Percentiles rank a stretch among this genome's conserved stretches.
Evolutionary conservation across 2,113 vertebrate genomes (phyloP).

Genomic region (Astatotilapia flaviijosephi): DNA sequence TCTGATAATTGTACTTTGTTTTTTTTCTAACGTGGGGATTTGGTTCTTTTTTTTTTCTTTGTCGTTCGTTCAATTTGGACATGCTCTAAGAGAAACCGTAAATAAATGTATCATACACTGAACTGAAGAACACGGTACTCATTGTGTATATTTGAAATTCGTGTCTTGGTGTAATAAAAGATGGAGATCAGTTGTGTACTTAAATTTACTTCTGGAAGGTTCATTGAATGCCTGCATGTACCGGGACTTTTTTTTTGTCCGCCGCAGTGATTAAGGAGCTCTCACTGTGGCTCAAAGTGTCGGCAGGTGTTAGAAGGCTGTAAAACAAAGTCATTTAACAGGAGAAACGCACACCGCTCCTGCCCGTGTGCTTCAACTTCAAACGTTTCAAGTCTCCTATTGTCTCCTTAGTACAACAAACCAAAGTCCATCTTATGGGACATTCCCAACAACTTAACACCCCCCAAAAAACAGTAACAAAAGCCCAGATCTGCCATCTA

Average conservation of each 20-base stretch:
- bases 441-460: constrained; percentile 34
- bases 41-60: constrained; percentile 43
- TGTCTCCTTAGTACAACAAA: constrained; percentile 24
- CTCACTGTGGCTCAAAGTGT: background rate
- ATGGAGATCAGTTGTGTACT: constrained; percentile 87
- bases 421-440: constrained; percentile 66
- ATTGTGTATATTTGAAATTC: constrained; percentile 95
- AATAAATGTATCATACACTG: constrained; percentile 93
- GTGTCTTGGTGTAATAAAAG: constrained; percentile 95
- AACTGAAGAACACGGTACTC: constrained; percentile 81
- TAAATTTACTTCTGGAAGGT: constrained; percentile 68
- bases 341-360: constrained; percentile 4
- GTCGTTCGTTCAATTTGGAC: constrained; percentile 53
- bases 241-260: background rate
- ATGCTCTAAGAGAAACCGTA: constrained; percentile 79
- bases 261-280: background rate
- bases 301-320: constrained; percentile 53
- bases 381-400: constrained; percentile 39
- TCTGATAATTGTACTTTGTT: constrained; percentile 70
- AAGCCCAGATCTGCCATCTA: background rate
- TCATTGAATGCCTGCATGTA: background rate
- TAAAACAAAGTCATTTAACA: constrained; percentile 43
- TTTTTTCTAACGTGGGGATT: constrained; percentile 75
- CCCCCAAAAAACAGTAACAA: background rate
- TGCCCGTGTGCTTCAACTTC: background rate